Evolutionary conservation across 2,888 invertebrate species (phyloP), one percentile per base, ranked within the genome.

Genomic region (Plagiodera versicolora): DNA sequence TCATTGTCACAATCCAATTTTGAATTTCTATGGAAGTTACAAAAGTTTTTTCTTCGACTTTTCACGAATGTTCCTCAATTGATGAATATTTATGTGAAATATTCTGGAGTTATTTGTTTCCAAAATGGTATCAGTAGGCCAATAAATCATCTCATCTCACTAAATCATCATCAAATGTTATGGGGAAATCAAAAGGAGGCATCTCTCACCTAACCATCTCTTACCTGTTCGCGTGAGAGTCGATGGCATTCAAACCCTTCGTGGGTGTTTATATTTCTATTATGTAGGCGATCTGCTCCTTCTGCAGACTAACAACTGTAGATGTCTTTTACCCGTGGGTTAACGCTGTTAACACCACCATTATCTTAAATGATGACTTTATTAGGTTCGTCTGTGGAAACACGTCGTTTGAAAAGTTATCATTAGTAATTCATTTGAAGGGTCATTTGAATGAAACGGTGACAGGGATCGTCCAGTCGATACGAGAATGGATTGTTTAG

Each of bases 221-320:
- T 55, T 62, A 61, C 60, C 58, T 64, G 66, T 66, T 66, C 65
- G 64, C 62, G 67, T 58, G 65, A 60, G 62, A 57, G 64, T 63
- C 62, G 64, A 60, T 49, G 57, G 60, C 47, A 61, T 55, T 63
- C 52, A 61, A 58, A 64, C 64, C 67, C 67, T 64, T 68, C 61
- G 68, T 66, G 63, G 66, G 66, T 67, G 67, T 70, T 67, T 63
- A 66, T 65, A 67, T 67, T 67, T 68, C 67, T 65, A 66, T 68
- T 68, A 67, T 64, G 68, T 67, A 67, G 67, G 63, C 66, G 60
- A 60, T 53, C 47, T 49, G 58, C 63, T 65, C 60, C 65, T 62
- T 60, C 55, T 60, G 60, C 56, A 56, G 62, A 65, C 51, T 56
- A 62, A 65, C 63, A 65, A 56, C 65, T 65, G 65, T 65, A 62